Evolutionary conservation across 2,888 invertebrate species (phyloP), one percentile per base, ranked within the genome.

Genomic region (Eristalinus sepulchralis): DNA sequence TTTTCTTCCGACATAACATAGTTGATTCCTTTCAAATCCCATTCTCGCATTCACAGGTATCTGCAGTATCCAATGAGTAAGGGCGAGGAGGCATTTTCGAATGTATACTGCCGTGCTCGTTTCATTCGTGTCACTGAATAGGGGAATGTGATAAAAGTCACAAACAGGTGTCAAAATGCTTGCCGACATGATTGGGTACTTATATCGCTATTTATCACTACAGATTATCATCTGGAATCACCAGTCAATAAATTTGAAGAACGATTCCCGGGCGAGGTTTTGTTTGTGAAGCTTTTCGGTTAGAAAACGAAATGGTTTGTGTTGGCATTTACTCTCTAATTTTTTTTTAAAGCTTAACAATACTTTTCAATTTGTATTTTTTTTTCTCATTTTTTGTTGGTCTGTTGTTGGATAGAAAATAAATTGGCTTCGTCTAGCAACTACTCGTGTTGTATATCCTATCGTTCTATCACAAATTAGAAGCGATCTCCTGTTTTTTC

Each of bases 161-260:
- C 82, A 71, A 31, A 36, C 71, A 22, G 57, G 36, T 77, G 82
- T 71, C 53, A 82, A 82, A 71, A 55, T 27, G 47, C 36, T 60
- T 22, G 36, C n/a, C n/a, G n/a, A n/a, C n/a, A n/a, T n/a, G n/a
- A n/a, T n/a, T n/a, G n/a, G n/a, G n/a, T n/a, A n/a, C 47, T 47
- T 17, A 4, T 8, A 47, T 17, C 17, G n/a, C 17, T n/a, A 8
- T 17, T 17, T 47, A n/a, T 17, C 4, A 27, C 47, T 4, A n/a
- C 47, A n/a, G 39, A 1, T 2, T 39, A 13, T n/a, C n/a, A 5
- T 17, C 39, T 47, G 6, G 39, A 47, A n/a, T 4, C n/a, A 39
- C 13, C 13, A 39, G 0, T 1, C 6, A 17, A 47, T 47, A n/a
- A n/a, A 6, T 6, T n/a, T 39, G n/a, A 17, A 5, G 6, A 47